Evolutionary conservation across 2,113 vertebrate genomes (phyloP).

Genomic region (Agapornis roseicollis): DNA sequence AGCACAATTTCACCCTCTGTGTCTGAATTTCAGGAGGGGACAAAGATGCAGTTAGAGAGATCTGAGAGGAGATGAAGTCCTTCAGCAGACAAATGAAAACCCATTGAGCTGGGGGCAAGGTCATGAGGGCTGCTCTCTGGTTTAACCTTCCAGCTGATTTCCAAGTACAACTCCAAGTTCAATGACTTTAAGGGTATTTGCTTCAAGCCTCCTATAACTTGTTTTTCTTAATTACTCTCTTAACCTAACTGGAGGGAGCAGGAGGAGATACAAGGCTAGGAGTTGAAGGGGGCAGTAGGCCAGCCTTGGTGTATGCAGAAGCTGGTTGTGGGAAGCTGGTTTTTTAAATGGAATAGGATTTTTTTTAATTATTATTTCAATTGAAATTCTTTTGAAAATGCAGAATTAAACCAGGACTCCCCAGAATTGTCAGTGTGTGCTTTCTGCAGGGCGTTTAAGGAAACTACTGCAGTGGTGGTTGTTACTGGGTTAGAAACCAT

Average conservation of each 20-base stretch:
- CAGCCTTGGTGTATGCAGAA: rapidly evolving
- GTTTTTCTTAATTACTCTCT: not conserved
- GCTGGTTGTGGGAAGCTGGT: not conserved
- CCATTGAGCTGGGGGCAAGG: not conserved
- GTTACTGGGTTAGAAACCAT: not conserved
- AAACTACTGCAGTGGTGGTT: not conserved
- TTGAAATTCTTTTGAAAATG: not conserved
- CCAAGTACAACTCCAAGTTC: not conserved
- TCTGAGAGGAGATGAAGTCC: not conserved
- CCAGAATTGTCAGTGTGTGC: not conserved
- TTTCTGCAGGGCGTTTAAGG: not conserved
- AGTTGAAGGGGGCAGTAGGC: not conserved
- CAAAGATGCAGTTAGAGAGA: not conserved
- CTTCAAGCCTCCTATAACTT: not conserved
- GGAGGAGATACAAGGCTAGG: not conserved
- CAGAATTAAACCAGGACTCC: not conserved
- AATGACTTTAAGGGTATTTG: not conserved
- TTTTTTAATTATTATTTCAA: not conserved
- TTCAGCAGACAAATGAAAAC: not conserved
- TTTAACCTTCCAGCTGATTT: not conserved
- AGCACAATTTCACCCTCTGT: not conserved
- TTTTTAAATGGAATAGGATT: not conserved
- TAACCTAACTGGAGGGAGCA: not conserved
- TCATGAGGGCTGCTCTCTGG: not conserved
- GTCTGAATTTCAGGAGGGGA: not conserved